Evolutionary conservation across 2,888 invertebrate genomes (phyloP).

Genomic region (Epistrophe grossulariae): DNA sequence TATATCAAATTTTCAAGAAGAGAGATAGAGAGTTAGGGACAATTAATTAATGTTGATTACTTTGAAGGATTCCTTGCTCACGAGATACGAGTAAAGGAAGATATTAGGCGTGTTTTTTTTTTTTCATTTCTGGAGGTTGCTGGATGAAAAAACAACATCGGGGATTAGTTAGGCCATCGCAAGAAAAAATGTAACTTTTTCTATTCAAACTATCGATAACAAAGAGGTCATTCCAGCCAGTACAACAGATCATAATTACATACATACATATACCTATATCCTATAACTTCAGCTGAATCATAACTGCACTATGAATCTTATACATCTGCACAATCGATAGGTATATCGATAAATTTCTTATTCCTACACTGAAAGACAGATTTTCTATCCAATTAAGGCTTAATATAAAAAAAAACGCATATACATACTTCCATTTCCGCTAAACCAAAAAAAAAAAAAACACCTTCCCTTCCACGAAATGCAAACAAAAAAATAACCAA

Average conservation of each 20-base stretch:
- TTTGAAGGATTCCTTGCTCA: constrained; percentile 58
- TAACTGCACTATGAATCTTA: too few relatives aligned
- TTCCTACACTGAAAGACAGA: constrained; percentile 41
- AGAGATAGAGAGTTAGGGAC: constrained; percentile 6
- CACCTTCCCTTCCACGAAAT: background rate
- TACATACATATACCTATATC: too few relatives aligned
- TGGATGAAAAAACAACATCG: too few relatives aligned
- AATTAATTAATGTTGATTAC: constrained; percentile 67
- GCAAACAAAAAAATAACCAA: constrained; percentile 8
- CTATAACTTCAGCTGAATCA: background rate
- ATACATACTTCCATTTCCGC: constrained; percentile 15
- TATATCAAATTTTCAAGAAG: background rate
- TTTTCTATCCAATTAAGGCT: constrained; percentile 68
- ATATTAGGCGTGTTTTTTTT: background rate
- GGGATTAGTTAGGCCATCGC: too few relatives aligned
- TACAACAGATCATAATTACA: too few relatives aligned
- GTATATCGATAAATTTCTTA: constrained; percentile 60
- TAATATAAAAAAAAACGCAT: constrained; percentile 36
- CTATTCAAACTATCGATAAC: too few relatives aligned
- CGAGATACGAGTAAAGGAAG: background rate
- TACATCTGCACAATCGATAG: constrained; percentile 49
- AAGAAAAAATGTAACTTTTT: too few relatives aligned
- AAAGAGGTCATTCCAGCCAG: too few relatives aligned
- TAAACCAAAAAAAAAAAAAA: background rate
- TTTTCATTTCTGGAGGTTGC: too few relatives aligned